Conservation (phyloP, 2,888 invertebrate genomes). For the Blera fallax region DNA sequence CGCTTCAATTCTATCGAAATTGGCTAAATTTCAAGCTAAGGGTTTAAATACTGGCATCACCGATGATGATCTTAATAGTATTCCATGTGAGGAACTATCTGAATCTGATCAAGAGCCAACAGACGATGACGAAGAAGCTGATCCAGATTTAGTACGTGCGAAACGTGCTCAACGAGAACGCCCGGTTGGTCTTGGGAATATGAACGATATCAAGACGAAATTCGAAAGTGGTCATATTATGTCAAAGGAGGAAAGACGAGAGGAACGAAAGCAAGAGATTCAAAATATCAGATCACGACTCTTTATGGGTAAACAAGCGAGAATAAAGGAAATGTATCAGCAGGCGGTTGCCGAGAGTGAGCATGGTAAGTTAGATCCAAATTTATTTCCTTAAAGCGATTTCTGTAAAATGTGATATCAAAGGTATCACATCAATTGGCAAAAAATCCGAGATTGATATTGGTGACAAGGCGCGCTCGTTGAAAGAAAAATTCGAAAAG, state of each 20-base stretch:
- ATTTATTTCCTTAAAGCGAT: neutral
- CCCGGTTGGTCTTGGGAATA: conserved; percentile 88
- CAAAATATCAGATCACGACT: conserved; percentile 92
- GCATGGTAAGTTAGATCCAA: conserved; percentile 81
- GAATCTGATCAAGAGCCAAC: conserved; percentile 77
- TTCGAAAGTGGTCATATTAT: conserved; percentile 88
- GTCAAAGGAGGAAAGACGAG: conserved; percentile 86
- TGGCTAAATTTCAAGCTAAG: conserved; percentile 92
- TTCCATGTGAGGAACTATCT: conserved; percentile 83
- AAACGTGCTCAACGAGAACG: conserved; percentile 86
- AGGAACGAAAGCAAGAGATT: conserved; percentile 94
- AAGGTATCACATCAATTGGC: conserved; percentile 83
- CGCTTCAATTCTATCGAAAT: conserved; percentile 89
- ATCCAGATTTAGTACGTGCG: conserved; percentile 83
- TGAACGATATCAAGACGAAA: conserved; percentile 91
- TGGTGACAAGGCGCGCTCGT: conserved; percentile 85
- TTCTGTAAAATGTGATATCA: neutral
- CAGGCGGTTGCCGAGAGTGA: conserved; percentile 93
- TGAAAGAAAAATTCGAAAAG: conserved; percentile 91
- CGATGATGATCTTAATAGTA: conserved; percentile 89
- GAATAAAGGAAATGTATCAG: conserved; percentile 95
- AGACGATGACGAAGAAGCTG: conserved; percentile 83
- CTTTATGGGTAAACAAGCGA: conserved; percentile 94
- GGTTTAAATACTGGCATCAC: conserved; percentile 91
- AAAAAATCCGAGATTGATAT: conserved; percentile 83